Evolutionary conservation across 1,140 invertebrate species (phyloP), one percentile per base, ranked within the genome.

Genomic region (Schmidtea mediterranea): DNA sequence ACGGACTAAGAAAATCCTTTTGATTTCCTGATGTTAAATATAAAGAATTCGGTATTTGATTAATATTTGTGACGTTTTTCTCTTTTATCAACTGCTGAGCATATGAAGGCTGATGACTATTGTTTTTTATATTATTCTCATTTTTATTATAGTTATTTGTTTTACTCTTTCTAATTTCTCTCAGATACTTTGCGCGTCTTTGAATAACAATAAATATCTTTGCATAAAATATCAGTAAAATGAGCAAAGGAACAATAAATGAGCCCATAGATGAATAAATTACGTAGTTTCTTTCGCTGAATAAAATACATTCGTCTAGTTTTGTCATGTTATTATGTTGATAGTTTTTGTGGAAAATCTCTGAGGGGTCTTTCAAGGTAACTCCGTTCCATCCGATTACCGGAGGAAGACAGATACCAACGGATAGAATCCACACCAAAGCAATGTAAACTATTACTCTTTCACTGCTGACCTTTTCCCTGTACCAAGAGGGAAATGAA

Each of bases 191-290:
- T 13, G 46, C 23, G 18, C 54, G 49, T 13, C 47, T 38, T 26
- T 54, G 49, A 19, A 67, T 53, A 21, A 60, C 82, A 49, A 77
- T 74, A 68, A 92, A 92, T 55, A 94, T 92, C 52, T 80, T 73
- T 73, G 82, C 83, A 67, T 94, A 92, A 68, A 94, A 82, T 71
- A 90, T 89, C 46, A 89, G 69, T 79, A 92, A 90, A 36, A 92
- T 77, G 54, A 84, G 74, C 76, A 86, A 84, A 10, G 87, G 86
- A 56, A 92, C 77, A 63, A 84, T 87, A 73, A 94, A 94, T 46
- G 82, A 87, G 8, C 84, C 82, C 19, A 87, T 73, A 1, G 84
- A 82, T 3, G 82, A 86, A 66, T 82, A 95, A 45, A 97, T 69
- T 55, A 97, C 89, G 69, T 97, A 98, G 18, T 79, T 79, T 46